These are phyloP conservation scores for Periplaneta americana DNA, from an alignment of 1,140 invertebrate genomes.

Conservation along the genomic window DNA sequence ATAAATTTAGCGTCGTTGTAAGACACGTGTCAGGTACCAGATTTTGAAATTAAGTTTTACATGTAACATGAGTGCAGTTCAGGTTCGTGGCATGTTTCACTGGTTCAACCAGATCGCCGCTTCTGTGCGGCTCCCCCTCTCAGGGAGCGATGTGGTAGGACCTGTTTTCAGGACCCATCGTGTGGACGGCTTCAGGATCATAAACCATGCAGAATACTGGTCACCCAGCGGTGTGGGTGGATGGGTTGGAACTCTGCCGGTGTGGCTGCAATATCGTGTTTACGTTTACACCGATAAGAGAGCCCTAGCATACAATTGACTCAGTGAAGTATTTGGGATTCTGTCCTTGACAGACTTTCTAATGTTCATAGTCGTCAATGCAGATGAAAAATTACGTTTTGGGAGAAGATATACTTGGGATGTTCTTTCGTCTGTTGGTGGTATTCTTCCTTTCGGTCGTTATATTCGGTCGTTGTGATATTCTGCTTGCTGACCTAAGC, in stretches of 20 bases:
- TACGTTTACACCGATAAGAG: too few species aligned
- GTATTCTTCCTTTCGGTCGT: too few species aligned
- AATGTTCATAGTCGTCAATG: too few species aligned
- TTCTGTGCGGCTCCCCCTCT: background rate
- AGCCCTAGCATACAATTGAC: too few species aligned
- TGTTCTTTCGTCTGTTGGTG: too few species aligned
- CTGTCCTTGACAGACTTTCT: too few species aligned
- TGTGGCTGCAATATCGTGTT: too few species aligned
- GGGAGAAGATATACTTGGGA: too few species aligned
- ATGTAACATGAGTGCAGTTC: background rate
- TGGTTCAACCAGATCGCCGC: background rate
- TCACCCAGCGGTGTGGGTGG: background rate
- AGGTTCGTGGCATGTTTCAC: background rate
- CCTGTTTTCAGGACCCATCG: background rate
- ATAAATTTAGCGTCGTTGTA: background rate
- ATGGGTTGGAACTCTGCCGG: background rate
- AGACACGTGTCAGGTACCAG: background rate
- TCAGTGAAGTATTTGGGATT: too few species aligned
- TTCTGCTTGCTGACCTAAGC: too few species aligned
- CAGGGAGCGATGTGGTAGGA: background rate
- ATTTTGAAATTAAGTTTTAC: background rate
- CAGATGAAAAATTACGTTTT: too few species aligned
- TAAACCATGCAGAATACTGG: background rate
- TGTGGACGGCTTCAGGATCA: background rate
- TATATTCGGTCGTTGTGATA: too few species aligned